These are phyloP conservation scores for Sciurus vulgaris DNA, from an alignment of 2,797 vertebrate genomes.

Conservation along the genomic window DNA sequence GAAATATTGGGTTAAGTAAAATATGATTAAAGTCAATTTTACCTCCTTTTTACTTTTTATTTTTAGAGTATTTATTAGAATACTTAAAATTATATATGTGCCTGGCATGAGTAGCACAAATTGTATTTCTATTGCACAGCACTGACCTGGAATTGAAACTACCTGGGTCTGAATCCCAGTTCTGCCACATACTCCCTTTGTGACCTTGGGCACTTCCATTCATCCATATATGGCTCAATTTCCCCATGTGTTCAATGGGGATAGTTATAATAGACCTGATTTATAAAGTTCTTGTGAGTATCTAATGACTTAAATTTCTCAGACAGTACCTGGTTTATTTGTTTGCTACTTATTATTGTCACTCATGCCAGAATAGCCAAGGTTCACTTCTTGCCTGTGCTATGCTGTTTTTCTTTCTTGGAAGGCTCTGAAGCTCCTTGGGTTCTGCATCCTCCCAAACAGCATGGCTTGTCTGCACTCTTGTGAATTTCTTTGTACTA, in stretches of 20 bases:
- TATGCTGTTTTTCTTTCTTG: not conserved
- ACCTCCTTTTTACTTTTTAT: not conserved
- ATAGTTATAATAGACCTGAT: not conserved
- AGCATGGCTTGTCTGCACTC: not conserved
- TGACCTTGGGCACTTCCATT: not conserved
- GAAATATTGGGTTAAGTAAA: not conserved
- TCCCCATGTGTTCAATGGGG: not conserved
- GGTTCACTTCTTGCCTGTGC: no score
- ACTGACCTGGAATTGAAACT: not conserved
- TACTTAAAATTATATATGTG: not conserved
- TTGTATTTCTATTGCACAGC: not conserved
- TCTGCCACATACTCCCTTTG: not conserved
- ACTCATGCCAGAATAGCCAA: not conserved
- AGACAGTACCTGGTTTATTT: not conserved
- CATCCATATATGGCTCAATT: not conserved
- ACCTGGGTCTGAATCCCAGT: not conserved
- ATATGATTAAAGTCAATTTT: conserved; percentile 19
- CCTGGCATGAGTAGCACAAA: not conserved
- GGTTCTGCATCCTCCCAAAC: not conserved
- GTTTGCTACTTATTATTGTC: not conserved
- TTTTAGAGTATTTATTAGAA: not conserved
- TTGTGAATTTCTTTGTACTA: not conserved
- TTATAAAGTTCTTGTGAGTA: not conserved
- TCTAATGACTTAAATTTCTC: not conserved
- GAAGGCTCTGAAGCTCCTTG: not conserved